Percentiles rank a stretch among this genome's conserved stretches.
Conservation (phyloP, 2,113 vertebrate species). For the Otus sunia region DNA sequence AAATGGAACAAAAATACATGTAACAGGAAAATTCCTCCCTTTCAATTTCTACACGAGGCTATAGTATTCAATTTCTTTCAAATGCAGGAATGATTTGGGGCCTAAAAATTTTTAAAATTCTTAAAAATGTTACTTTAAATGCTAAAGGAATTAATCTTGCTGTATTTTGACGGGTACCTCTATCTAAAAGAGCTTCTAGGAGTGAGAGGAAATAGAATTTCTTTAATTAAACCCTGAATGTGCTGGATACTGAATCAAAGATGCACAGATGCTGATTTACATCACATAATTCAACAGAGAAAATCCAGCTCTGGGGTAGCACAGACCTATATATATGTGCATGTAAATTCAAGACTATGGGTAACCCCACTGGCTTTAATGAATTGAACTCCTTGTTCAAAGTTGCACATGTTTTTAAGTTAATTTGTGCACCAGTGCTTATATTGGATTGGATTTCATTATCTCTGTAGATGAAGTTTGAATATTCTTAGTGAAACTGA, state of each 20-base stretch:
- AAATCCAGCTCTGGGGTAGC: background rate
- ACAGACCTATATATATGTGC: background rate
- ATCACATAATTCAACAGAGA: background rate
- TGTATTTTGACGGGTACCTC: background rate
- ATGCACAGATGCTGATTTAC: background rate
- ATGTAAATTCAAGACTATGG: background rate
- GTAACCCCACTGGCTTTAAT: background rate
- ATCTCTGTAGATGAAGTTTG: background rate
- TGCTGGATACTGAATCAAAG: background rate
- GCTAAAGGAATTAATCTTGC: background rate
- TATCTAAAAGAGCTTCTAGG: background rate
- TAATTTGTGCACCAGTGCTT: background rate
- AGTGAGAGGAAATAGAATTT: conserved; percentile 1
- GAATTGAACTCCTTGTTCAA: background rate
- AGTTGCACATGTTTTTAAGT: background rate
- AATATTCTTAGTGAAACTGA: background rate
- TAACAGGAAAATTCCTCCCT: background rate
- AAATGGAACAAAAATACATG: background rate
- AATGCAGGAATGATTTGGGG: background rate
- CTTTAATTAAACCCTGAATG: background rate
- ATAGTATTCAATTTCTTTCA: background rate
- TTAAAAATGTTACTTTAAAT: background rate
- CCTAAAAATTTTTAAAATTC: background rate
- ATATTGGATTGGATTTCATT: background rate
- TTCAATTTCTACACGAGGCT: background rate